Evolutionary conservation across 2,113 vertebrate genomes (phyloP), one percentile per base, ranked within the genome.

Genomic region (Euleptes europaea): DNA sequence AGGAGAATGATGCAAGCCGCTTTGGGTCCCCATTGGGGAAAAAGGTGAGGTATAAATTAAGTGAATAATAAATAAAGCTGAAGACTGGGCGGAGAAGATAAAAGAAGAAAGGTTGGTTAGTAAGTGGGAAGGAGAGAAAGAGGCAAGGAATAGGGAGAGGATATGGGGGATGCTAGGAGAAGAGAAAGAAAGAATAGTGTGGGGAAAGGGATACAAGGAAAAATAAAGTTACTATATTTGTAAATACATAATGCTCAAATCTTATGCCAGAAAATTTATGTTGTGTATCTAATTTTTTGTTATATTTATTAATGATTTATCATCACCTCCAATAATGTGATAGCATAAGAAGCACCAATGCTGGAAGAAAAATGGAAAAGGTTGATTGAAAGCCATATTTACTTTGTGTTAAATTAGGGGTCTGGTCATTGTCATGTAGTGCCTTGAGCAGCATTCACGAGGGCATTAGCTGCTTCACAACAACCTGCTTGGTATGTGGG

Each of bases 401-500:
- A 74, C 31, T 89, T 85, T 83, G 33, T 71, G 35, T 74, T 88
- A 73, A 88, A 86, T 84, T 82, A 74, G 35, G 80, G 80, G 31
- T 76, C 80, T 89, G 21, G 3, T 51, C 86, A 28, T 54, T 87
- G 83, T 82, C 4, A 0, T 84, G 21, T 57, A 67, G 78, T 78
- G 60, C 83, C 85, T 72, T 84, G 81, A 86, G 15, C 66, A 11
- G 67, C 3, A 71, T 91, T 26, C 72, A 33, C n/a, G 14, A 75
- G 65, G 42, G 71, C 80, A 88, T 74, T 80, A 85, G 33, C 38
- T 81, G 66, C 88, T 90, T 82, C 84, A 76, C 31, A 90, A 76
- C 35, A 92, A 80, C 80, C 87, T 93, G 92, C 89, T 91, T 81
- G 49, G 71, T 85, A 86, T 92, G 51, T 76, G 38, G 31, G 54